Evolutionary conservation across 2,888 invertebrate species (phyloP).

Genomic region (Odontocolon sp.): DNA sequence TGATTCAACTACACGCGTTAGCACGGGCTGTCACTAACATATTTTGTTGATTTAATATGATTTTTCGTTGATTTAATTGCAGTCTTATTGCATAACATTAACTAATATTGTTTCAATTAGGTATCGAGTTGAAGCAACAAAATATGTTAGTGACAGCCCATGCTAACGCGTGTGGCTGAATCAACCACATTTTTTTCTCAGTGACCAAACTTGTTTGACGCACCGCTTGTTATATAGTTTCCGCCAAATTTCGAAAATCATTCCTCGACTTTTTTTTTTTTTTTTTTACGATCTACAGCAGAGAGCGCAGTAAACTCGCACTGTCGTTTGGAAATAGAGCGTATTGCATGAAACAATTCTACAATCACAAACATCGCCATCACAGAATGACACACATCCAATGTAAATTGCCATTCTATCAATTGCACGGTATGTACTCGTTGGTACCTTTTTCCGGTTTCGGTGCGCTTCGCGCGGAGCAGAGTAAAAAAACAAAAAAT

Average conservation of each 20-base stretch:
- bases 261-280: background rate
- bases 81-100: no score
- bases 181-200: no score
- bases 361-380: constrained; percentile 45
- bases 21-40: no score
- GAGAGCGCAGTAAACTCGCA: background rate
- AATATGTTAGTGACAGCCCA: no score
- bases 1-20: no score
- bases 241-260: background rate
- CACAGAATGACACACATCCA: background rate
- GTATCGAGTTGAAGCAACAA: no score
- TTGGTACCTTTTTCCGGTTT: background rate
- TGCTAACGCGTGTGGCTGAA: no score
- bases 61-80: no score
- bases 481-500: constrained; percentile 13
- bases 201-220: background rate
- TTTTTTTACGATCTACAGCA: constrained; percentile 14
- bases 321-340: constrained; percentile 18
- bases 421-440: constrained; percentile 16
- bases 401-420: constrained; percentile 50
- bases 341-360: constrained; percentile 9
- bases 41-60: no score
- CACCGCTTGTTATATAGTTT: background rate
- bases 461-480: background rate
- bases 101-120: no score